Evolutionary conservation across 53 echinoderm and acorn worm species (phyloP).

Genomic region (Stichopus horrens): DNA sequence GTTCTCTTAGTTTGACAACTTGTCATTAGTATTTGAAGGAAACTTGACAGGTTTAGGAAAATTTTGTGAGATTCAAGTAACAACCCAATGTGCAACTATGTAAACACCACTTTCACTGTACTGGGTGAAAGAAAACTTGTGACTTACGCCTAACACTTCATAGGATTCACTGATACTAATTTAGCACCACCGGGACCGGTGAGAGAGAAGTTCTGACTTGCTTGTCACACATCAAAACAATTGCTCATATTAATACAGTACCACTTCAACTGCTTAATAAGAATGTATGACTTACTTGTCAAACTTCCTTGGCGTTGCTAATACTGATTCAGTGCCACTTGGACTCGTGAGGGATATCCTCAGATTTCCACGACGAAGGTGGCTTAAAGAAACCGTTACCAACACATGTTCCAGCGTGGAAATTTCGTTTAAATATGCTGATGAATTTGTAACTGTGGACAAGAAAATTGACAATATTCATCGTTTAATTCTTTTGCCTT

Average conservation of each 20-base stretch:
- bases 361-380: slow-evolving; percentile 70
- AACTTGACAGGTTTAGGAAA: too few relatives aligned
- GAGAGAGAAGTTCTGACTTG: background rate
- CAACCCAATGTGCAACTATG: too few relatives aligned
- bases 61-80: too few relatives aligned
- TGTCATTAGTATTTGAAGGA: too few relatives aligned
- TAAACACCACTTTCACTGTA: too few relatives aligned
- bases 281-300: slow-evolving; percentile 76
- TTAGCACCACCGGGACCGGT: too few relatives aligned
- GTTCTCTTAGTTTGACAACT: too few relatives aligned
- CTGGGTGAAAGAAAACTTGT: too few relatives aligned
- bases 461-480: background rate
- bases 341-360: slow-evolving; percentile 79
- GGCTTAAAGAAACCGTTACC: slow-evolving; percentile 71
- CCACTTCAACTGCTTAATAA: background rate
- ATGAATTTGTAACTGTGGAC: slow-evolving; percentile 62
- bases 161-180: too few relatives aligned
- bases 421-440: slow-evolving; percentile 61
- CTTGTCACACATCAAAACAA: background rate
- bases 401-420: slow-evolving; percentile 80
- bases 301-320: slow-evolving; percentile 74
- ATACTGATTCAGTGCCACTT: slow-evolving; percentile 78
- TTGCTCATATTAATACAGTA: background rate
- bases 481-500: too few relatives aligned
- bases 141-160: too few relatives aligned